Evolutionary conservation across 2,888 invertebrate species (phyloP).

Genomic region (Scaptomyza caliginosa): DNA sequence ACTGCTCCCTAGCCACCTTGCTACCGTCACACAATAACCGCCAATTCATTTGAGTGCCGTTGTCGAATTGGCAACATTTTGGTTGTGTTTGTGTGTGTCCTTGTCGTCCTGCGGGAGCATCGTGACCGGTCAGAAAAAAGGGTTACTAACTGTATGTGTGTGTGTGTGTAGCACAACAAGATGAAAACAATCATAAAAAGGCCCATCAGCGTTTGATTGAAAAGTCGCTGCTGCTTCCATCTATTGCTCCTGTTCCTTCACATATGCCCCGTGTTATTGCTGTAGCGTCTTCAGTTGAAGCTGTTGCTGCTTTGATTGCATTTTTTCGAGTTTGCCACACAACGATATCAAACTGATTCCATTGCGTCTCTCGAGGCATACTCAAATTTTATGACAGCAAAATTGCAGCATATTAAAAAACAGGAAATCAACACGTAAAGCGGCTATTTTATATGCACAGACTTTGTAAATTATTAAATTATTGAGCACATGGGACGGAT

Average conservation of each 20-base stretch:
- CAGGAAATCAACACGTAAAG: conserved; percentile 38
- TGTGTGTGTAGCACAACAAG: neutral
- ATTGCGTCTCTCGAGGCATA: conserved; percentile 31
- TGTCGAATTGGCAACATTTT: conserved; percentile 78
- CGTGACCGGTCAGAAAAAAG: conserved; percentile 65
- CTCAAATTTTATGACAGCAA: conserved; percentile 68
- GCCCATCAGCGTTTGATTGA: conserved; percentile 74
- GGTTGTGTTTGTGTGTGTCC: conserved; percentile 32
- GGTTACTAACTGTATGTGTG: conserved; percentile 51
- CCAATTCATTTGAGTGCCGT: conserved; percentile 80
- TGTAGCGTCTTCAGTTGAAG: conserved; percentile 48
- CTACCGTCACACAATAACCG: conserved; percentile 58
- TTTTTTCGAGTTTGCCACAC: conserved; percentile 23
- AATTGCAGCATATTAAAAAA: conserved; percentile 71
- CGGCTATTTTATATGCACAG: conserved; percentile 35
- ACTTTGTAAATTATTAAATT: conserved; percentile 58
- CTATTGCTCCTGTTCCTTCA: conserved; percentile 17
- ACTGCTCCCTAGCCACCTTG: neutral
- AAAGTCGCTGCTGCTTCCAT: conserved; percentile 52
- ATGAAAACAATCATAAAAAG: conserved; percentile 52
- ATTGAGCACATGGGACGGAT: conserved; percentile 5
- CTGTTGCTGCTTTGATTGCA: conserved; percentile 68
- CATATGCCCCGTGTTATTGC: conserved; percentile 8
- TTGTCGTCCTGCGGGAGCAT: conserved; percentile 62
- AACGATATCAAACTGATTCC: conserved; percentile 1